phyloP scores from a whole-genome alignment of 1,140 invertebrate species.

The Caerostris darwini region DNA sequence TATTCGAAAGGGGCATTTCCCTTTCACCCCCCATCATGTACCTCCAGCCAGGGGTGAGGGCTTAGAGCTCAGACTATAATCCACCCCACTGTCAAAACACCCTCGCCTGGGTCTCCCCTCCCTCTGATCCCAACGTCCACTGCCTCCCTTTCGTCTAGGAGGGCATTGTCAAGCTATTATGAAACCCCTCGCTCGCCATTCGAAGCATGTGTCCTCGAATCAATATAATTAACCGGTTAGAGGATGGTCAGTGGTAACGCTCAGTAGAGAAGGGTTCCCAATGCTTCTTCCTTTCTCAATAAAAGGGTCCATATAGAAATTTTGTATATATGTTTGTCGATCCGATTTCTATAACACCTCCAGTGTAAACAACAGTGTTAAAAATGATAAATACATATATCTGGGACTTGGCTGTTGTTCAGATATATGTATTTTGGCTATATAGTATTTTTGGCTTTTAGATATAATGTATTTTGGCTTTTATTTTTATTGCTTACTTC shows the following conservation, averaged over 20 bases:
- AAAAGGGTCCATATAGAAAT: neutral
- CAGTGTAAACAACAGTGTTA: too few species aligned
- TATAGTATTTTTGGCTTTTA: too few species aligned
- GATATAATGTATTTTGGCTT: too few species aligned
- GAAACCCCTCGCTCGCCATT: neutral
- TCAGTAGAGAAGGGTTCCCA: neutral
- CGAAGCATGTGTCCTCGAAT: conserved; percentile 20
- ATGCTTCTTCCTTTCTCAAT: conserved; percentile 2
- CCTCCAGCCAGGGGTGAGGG: neutral
- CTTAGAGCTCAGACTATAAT: neutral
- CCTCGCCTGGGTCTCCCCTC: neutral
- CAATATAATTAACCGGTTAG: conserved; percentile 27
- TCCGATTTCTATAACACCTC: neutral
- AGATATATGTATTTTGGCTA: too few species aligned
- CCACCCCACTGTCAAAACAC: neutral
- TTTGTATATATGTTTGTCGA: neutral
- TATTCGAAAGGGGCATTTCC: neutral
- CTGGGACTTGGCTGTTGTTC: too few species aligned
- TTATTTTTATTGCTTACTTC: too few species aligned
- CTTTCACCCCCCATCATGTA: neutral
- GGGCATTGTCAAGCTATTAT: neutral
- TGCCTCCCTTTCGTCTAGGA: neutral
- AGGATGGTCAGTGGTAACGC: neutral
- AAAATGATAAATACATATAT: too few species aligned
- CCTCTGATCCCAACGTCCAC: neutral